Conservation (phyloP, 2,113 vertebrate genomes). For the Mixornis gularis region DNA sequence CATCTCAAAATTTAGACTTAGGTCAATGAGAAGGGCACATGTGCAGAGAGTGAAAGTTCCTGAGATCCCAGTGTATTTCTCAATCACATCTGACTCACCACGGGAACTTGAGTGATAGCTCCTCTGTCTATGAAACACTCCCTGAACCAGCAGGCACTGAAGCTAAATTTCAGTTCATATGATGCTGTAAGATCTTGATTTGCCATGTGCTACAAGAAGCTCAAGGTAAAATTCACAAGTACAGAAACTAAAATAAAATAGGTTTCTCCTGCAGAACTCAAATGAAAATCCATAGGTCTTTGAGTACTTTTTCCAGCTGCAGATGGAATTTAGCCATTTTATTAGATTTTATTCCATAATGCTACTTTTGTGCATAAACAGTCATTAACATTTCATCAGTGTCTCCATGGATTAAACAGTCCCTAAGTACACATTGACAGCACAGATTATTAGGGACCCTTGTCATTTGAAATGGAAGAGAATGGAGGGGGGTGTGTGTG, state of each 20-base stretch:
- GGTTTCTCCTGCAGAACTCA: background rate
- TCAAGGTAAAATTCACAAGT: background rate
- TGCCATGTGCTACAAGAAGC: background rate
- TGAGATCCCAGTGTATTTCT: background rate
- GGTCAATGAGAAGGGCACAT: background rate
- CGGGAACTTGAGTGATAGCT: background rate
- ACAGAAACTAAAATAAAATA: background rate
- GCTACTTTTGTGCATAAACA: background rate
- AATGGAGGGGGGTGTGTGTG: background rate
- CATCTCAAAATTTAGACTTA: background rate
- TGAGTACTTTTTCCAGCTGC: background rate
- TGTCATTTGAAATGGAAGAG: constrained; percentile 49
- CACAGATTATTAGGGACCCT: constrained; percentile 29
- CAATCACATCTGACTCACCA: background rate
- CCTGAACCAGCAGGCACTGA: background rate
- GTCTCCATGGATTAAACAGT: constrained; percentile 1
- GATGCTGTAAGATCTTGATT: background rate
- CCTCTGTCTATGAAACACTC: background rate
- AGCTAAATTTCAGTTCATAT: background rate
- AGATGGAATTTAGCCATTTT: background rate
- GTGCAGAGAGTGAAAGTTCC: background rate
- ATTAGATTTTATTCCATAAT: background rate
- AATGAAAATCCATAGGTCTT: background rate
- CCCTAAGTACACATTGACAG: background rate
- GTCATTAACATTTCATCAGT: background rate